These are phyloP conservation scores for Brachyptera risi DNA, from an alignment of 2,888 invertebrate species.

Conservation along the genomic window DNA sequence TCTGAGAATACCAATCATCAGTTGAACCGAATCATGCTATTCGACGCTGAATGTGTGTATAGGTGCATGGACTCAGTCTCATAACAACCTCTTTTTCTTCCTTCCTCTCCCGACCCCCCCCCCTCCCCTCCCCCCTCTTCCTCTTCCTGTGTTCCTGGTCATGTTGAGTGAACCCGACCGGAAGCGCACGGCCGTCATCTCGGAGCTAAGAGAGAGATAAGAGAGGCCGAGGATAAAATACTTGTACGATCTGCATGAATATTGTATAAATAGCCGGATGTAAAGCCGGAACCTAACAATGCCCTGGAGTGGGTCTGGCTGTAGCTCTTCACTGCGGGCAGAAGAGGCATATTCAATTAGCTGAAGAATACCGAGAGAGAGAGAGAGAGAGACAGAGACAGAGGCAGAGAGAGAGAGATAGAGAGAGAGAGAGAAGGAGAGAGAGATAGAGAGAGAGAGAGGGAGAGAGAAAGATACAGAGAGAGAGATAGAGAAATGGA, in stretches of 20 bases:
- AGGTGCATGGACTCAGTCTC: no score
- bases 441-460: no score
- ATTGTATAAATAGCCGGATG: slow-evolving; percentile 18
- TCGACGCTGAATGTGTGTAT: no score
- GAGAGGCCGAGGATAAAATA: background rate
- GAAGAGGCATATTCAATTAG: slow-evolving; percentile 32
- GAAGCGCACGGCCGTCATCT: background rate
- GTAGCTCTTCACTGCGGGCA: slow-evolving; percentile 25
- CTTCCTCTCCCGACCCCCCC: background rate
- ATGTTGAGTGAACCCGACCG: background rate
- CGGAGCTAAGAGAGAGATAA: background rate
- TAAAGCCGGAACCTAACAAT: slow-evolving; percentile 17
- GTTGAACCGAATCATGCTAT: no score
- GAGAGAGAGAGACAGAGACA: no score
- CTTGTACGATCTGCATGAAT: slow-evolving; percentile 7
- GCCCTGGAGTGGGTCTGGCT: slow-evolving; percentile 10
- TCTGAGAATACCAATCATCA: no score
- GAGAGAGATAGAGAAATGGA: no score
- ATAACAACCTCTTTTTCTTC: background rate
- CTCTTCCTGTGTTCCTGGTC: background rate
- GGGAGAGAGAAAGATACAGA: no score
- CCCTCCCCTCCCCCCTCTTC: background rate
- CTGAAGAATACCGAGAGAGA: slow-evolving; percentile 22
- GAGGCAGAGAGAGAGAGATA: no score
- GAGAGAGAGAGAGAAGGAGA: no score